Conservation (phyloP, 2,888 invertebrate species). For the Ennomos erosarius region DNA sequence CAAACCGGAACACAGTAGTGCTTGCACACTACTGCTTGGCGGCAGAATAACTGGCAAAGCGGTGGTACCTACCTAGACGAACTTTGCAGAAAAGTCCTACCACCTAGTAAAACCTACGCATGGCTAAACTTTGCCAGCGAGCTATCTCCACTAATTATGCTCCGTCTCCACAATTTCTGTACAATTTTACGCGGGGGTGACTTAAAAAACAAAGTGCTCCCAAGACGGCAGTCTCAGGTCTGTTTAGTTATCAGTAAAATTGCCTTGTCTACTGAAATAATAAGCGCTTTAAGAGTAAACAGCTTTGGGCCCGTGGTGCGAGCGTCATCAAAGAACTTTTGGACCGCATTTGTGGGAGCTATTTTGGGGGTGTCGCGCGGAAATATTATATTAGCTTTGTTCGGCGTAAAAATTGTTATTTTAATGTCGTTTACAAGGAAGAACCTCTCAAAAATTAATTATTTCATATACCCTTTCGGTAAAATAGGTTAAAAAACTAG, state of each 20-base stretch:
- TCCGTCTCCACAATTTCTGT: conserved; percentile 41
- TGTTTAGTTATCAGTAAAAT: conserved; percentile 50
- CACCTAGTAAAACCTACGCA: conserved; percentile 5
- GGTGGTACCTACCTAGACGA: background rate
- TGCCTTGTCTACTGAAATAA: conserved; percentile 42
- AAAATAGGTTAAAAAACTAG: too few species aligned
- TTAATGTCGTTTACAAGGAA: background rate
- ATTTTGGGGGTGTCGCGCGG: conserved; percentile 9
- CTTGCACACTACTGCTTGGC: too few species aligned
- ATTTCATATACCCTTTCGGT: too few species aligned
- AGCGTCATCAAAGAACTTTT: conserved; percentile 22
- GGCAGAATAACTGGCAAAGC: too few species aligned
- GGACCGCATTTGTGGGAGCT: conserved; percentile 10
- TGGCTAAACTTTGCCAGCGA: conserved; percentile 15
- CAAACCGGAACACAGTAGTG: too few species aligned
- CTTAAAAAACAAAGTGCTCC: conserved; percentile 54
- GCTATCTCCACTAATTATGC: conserved; percentile 46
- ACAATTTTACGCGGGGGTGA: conserved; percentile 51
- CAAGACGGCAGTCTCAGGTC: conserved; percentile 47
- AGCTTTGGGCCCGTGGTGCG: conserved; percentile 23
- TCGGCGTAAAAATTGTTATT: background rate
- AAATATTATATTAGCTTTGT: conserved; percentile 11
- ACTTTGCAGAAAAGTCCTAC: too few species aligned
- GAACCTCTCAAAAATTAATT: too few species aligned
- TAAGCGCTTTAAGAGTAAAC: conserved; percentile 39